Evolutionary conservation across 1,140 invertebrate genomes (phyloP).

Genomic region (Sitobion miscanthi): DNA sequence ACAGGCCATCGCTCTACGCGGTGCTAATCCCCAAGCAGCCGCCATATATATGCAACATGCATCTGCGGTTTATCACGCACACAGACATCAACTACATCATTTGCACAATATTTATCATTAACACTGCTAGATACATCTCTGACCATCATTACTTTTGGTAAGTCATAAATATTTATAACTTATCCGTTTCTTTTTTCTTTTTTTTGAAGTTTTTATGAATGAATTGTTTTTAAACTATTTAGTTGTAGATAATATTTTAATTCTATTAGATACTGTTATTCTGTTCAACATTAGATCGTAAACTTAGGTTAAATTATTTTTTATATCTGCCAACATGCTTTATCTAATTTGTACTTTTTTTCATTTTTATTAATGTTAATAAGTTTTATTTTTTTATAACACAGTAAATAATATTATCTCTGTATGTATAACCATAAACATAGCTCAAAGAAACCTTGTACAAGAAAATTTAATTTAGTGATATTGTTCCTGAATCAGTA

Average conservation of each 20-base stretch:
- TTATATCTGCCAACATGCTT: constrained; percentile 1
- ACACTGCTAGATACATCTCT: constrained; percentile 43
- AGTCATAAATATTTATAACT: constrained; percentile 49
- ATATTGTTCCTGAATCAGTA: neutral
- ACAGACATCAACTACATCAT: constrained; percentile 52
- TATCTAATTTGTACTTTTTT: neutral
- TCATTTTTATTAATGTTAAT: constrained; percentile 31
- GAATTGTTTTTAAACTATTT: constrained; percentile 54
- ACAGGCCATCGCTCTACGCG: constrained; percentile 41
- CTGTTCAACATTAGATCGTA: constrained; percentile 26
- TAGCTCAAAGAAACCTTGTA: constrained; percentile 31
- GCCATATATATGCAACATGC: constrained; percentile 51
- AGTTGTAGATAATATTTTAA: constrained; percentile 42
- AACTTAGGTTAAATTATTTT: constrained; percentile 34
- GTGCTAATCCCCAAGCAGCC: constrained; percentile 43
- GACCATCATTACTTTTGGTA: constrained; percentile 55
- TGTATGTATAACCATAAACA: constrained; percentile 27
- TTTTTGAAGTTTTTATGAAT: constrained; percentile 13
- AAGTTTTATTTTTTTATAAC: neutral
- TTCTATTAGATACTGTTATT: constrained; percentile 51
- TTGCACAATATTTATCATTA: constrained; percentile 54
- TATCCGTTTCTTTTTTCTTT: constrained; percentile 19
- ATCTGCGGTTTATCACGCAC: constrained; percentile 45
- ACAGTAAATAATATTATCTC: constrained; percentile 7
- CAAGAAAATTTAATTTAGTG: neutral